A percentile compares a stretch with the other conserved stretches of the same genome.
Conservation (phyloP, 2,888 invertebrate species). For the Agonopterix subpropinquella region DNA sequence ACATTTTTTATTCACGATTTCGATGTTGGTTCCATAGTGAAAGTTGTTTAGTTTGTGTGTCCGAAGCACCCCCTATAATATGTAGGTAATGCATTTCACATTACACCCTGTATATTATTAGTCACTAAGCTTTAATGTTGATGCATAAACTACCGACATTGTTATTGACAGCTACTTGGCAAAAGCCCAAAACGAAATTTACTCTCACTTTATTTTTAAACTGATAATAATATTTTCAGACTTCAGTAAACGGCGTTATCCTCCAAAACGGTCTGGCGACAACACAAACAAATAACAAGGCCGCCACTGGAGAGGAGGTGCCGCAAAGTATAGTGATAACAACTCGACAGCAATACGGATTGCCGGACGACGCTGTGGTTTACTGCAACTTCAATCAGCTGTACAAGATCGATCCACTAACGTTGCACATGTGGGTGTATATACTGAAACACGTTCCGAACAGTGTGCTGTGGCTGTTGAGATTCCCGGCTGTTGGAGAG, state of each 20-base stretch:
- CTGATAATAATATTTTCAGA: conserved; percentile 68
- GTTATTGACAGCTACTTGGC: no score
- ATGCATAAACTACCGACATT: no score
- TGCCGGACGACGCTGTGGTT: conserved; percentile 97
- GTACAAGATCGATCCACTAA: conserved; percentile 98
- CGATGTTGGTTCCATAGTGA: no score
- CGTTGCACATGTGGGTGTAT: conserved; percentile 96
- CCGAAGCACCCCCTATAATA: no score
- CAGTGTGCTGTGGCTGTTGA: conserved; percentile 94
- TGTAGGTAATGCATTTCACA: no score
- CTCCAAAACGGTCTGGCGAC: conserved; percentile 98
- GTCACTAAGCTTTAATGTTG: no score
- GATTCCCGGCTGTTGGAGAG: conserved; percentile 96
- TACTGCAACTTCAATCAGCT: conserved; percentile 99
- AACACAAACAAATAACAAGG: conserved; percentile 97
- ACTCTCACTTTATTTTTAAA: background rate
- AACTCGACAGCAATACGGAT: conserved; percentile 95
- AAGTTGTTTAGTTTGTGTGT: no score
- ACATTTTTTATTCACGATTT: no score
- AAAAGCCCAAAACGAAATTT: background rate
- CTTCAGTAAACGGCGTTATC: conserved; percentile 95
- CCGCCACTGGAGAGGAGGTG: conserved; percentile 98
- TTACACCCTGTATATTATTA: no score
- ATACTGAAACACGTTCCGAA: conserved; percentile 97
- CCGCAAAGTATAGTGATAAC: conserved; percentile 97